Conservation (phyloP, 2,888 invertebrate species). For the Megamerina dolium region DNA sequence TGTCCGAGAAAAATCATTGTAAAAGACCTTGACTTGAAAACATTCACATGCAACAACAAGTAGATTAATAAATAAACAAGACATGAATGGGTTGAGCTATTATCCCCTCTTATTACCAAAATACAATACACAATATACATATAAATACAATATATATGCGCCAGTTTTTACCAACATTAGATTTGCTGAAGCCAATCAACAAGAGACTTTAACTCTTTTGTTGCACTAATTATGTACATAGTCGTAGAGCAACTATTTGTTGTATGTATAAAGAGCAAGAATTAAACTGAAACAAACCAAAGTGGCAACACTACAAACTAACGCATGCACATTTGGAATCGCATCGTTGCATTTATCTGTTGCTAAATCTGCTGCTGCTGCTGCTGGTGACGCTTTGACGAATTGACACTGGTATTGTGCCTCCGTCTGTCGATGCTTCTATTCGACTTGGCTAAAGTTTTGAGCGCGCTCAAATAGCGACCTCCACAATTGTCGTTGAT, state of each 20-base stretch:
- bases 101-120: background rate
- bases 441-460: background rate
- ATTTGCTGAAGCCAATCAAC: no score
- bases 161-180: no score
- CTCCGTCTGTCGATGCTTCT: background rate
- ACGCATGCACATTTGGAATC: conserved; percentile 2
- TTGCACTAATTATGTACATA: no score
- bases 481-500: conserved; percentile 9
- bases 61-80: no score
- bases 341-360: conserved; percentile 13
- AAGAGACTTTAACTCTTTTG: no score
- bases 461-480: conserved; percentile 9
- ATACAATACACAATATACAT: no score
- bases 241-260: no score
- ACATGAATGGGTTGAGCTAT: no score
- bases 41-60: conserved; percentile 5
- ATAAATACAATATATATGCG: no score
- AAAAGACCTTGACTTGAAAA: conserved; percentile 22
- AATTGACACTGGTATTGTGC: no score
- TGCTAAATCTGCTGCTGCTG: no score
- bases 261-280: conserved; percentile 2
- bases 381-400: no score
- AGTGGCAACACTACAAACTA: background rate
- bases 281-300: background rate
- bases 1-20: conserved; percentile 22